These are phyloP conservation scores for Leucophenga maculata DNA, from an alignment of 2,888 invertebrate species.

Conservation along the genomic window DNA sequence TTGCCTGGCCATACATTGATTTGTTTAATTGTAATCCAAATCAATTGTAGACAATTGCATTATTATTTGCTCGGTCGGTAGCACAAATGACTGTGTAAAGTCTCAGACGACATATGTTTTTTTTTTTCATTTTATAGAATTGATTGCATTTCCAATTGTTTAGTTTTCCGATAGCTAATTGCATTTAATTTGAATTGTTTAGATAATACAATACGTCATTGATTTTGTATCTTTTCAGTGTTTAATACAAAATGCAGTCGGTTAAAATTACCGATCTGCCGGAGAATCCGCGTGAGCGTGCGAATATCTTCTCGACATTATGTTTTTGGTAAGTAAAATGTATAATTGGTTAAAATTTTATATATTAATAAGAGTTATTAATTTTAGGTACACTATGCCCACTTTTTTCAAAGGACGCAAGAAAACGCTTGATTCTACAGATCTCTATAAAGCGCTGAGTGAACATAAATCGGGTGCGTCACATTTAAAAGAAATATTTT, in stretches of 20 bases:
- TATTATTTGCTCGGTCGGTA: too few relatives aligned
- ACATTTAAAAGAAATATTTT: too few relatives aligned
- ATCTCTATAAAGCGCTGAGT: slow-evolving; percentile 81
- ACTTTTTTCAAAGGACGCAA: slow-evolving; percentile 83
- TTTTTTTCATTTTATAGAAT: too few relatives aligned
- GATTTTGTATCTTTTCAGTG: not conserved
- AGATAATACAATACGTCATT: too few relatives aligned
- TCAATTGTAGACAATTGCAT: too few relatives aligned
- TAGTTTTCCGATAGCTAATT: too few relatives aligned
- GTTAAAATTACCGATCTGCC: slow-evolving; percentile 71
- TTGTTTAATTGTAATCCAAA: too few relatives aligned
- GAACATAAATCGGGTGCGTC: slow-evolving; percentile 78
- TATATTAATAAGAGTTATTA: not conserved
- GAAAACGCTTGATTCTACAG: slow-evolving; percentile 81
- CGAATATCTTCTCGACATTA: slow-evolving; percentile 77
- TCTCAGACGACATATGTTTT: too few relatives aligned
- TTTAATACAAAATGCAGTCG: slow-evolving; percentile 64
- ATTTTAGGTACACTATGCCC: slow-evolving; percentile 81
- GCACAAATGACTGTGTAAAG: too few relatives aligned
- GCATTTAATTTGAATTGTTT: too few relatives aligned
- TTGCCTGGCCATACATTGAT: too few relatives aligned
- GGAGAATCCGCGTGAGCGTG: slow-evolving; percentile 75
- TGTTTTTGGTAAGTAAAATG: slow-evolving; percentile 74
- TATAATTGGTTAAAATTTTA: not conserved
- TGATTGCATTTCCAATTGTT: too few relatives aligned